A percentile compares a stretch with the other conserved stretches of the same genome.
phyloP scores from a whole-genome alignment of 2,113 vertebrate genomes.

The Callospermophilus lateralis region DNA sequence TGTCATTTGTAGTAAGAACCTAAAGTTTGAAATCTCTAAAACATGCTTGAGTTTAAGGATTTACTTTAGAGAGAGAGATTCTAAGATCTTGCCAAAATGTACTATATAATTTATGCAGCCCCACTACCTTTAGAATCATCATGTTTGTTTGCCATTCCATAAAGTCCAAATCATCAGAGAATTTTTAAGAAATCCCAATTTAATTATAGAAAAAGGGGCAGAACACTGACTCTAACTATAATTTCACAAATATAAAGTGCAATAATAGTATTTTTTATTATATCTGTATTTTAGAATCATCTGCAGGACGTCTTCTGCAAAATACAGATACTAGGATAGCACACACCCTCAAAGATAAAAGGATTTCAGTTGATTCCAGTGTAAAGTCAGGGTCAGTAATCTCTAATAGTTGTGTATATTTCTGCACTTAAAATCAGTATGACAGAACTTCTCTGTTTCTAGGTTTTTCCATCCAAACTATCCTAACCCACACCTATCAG shows the following conservation, averaged over 20 bases:
- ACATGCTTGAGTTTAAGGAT: not conserved
- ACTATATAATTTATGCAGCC: constrained; percentile 67
- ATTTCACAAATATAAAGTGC: not conserved
- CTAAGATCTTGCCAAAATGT: constrained; percentile 47
- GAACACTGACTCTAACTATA: not conserved
- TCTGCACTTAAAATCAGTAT: not conserved
- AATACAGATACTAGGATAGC: not conserved
- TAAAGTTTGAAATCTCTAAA: constrained; percentile 64
- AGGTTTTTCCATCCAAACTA: not conserved
- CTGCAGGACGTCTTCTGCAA: not conserved
- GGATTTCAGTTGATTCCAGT: not conserved
- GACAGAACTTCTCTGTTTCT: not conserved
- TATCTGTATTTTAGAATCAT: not conserved
- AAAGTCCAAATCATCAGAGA: not conserved
- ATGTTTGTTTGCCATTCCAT: not conserved
- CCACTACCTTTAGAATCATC: constrained; percentile 44
- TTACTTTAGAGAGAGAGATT: constrained; percentile 47
- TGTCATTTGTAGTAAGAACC: constrained; percentile 25
- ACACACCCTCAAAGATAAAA: not conserved
- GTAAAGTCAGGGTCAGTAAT: not conserved
- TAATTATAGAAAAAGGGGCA: constrained; percentile 60
- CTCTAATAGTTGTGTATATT: not conserved
- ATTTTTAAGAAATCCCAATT: constrained; percentile 57
- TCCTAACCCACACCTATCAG: not conserved
- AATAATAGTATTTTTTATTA: not conserved